Conservation (phyloP, 2,888 invertebrate species). For the Lysandra coridon region DNA sequence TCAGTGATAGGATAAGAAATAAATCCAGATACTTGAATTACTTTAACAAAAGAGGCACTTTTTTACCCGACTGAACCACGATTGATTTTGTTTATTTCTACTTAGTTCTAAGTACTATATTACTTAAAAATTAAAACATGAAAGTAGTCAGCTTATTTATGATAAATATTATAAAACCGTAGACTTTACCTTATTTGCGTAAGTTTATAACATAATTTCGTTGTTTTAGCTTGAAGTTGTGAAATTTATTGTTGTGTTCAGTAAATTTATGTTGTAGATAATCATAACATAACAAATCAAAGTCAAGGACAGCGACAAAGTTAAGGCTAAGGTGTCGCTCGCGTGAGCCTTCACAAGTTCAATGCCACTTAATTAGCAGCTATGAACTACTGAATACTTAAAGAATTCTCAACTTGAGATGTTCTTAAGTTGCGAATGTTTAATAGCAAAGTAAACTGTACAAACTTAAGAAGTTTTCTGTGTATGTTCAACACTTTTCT, state of each 20-base stretch:
- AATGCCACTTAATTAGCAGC: background rate
- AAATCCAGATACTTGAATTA: too few relatives aligned
- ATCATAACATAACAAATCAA: slow-evolving; percentile 8
- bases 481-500: background rate
- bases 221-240: background rate
- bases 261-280: background rate
- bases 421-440: background rate
- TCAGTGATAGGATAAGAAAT: too few relatives aligned
- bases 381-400: background rate
- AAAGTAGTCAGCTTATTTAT: too few relatives aligned
- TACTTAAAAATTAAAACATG: too few relatives aligned
- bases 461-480: too few relatives aligned
- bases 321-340: background rate
- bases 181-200: background rate
- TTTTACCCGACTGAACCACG: too few relatives aligned
- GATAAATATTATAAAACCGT: background rate
- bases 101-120: too few relatives aligned
- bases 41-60: too few relatives aligned
- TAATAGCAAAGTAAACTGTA: too few relatives aligned
- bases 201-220: background rate
- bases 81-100: too few relatives aligned
- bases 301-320: slow-evolving; percentile 7
- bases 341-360: background rate
- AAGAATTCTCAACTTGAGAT: too few relatives aligned
- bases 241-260: background rate